Evolutionary conservation across 2,113 vertebrate genomes (phyloP).

Genomic region (Suncus etruscus): DNA sequence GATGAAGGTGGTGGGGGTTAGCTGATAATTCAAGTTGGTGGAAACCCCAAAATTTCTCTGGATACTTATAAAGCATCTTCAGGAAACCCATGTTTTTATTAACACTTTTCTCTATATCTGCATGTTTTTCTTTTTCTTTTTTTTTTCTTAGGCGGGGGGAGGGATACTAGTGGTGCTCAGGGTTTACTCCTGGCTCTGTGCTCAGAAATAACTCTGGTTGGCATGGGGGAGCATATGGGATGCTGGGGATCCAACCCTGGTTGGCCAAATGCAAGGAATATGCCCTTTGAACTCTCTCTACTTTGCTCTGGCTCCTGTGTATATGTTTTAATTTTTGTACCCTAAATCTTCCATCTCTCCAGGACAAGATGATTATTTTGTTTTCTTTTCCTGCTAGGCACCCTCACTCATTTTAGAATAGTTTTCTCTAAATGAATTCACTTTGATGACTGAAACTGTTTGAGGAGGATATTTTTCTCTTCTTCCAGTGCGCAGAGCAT

Average conservation of each 20-base stretch:
- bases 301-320: too few relatives aligned
- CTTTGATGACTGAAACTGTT: not conserved
- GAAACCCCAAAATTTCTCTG: not conserved
- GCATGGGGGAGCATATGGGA: too few relatives aligned
- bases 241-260: too few relatives aligned
- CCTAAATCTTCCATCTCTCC: not conserved
- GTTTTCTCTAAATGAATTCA: not conserved
- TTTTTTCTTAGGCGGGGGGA: too few relatives aligned
- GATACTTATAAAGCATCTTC: not conserved
- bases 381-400: not conserved
- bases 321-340: too few relatives aligned
- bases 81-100: not conserved
- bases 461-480: not conserved
- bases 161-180: too few relatives aligned
- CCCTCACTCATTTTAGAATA: not conserved
- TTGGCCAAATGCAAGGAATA: too few relatives aligned
- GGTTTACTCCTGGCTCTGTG: too few relatives aligned
- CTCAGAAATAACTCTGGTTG: too few relatives aligned
- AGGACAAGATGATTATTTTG: rapidly evolving
- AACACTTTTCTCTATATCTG: not conserved
- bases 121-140: not conserved
- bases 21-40: too few relatives aligned
- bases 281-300: too few relatives aligned
- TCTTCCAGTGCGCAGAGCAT: not conserved
- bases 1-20: not conserved